Conservation (phyloP, 1,140 invertebrate genomes). For the Campoletis sonorensis region DNA sequence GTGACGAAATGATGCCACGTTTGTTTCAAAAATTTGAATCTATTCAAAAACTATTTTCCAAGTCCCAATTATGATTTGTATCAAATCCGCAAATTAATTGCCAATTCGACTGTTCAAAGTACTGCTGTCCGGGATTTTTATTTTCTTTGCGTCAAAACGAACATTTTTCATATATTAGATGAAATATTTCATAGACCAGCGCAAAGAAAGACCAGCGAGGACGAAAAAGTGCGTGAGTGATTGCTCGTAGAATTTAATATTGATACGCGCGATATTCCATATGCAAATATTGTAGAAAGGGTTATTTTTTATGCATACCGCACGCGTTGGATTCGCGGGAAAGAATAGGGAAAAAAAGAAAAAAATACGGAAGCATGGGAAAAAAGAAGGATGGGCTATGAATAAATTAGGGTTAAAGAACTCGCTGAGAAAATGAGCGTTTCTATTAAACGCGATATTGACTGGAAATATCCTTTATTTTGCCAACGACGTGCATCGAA, state of each 20-base stretch:
- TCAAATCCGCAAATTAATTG: too few species aligned
- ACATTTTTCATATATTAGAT: too few species aligned
- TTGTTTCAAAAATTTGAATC: too few species aligned
- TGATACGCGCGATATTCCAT: neutral
- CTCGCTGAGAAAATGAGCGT: neutral
- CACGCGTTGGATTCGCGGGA: neutral
- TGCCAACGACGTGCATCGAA: neutral
- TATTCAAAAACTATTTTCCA: too few species aligned
- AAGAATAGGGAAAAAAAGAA: neutral
- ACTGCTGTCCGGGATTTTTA: too few species aligned
- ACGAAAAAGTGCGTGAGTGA: neutral
- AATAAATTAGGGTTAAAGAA: conserved; percentile 25
- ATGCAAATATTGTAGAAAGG: conserved; percentile 4
- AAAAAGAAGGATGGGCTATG: conserved; percentile 5
- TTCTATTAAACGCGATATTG: neutral
- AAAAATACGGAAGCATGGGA: neutral
- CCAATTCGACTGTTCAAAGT: too few species aligned
- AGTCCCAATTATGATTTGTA: too few species aligned
- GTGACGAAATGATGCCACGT: too few species aligned
- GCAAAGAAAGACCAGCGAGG: too few species aligned
- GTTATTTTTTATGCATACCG: neutral
- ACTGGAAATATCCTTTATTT: conserved; percentile 7
- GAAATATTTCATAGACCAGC: too few species aligned
- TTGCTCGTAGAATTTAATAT: neutral
- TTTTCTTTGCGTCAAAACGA: too few species aligned